Evolutionary conservation across 2,797 vertebrate species (phyloP).

Genomic region (Myripristis jacobus): DNA sequence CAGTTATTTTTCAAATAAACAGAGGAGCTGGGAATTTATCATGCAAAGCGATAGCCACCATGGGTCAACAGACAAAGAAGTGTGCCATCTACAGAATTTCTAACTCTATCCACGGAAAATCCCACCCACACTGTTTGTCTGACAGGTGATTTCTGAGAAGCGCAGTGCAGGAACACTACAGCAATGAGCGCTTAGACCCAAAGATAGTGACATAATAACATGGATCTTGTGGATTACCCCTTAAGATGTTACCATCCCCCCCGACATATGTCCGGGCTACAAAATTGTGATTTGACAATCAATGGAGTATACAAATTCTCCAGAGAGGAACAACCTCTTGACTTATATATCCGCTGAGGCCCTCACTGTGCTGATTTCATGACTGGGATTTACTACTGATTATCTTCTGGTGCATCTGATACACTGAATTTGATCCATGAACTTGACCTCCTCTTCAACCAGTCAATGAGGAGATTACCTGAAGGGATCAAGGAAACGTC

Average conservation of each 20-base stretch:
- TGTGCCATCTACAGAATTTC: no score
- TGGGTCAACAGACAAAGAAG: no score
- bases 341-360: constrained; percentile 25
- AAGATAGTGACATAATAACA: background rate
- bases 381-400: constrained; percentile 28
- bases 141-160: background rate
- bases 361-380: constrained; percentile 31
- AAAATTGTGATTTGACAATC: constrained; percentile 34
- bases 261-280: background rate
- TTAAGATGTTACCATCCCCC: constrained; percentile 5
- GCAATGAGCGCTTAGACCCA: background rate
- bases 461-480: background rate
- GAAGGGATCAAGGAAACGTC: background rate
- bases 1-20: no score
- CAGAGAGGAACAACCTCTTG: constrained; percentile 23
- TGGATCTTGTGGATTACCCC: constrained; percentile 22
- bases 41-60: no score
- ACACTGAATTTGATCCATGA: background rate
- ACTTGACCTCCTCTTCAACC: background rate
- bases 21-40: no score
- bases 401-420: constrained; percentile 17
- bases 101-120: no score
- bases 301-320: constrained; percentile 17
- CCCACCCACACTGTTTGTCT: no score
- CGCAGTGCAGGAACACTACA: background rate